Evolutionary conservation across 1,140 invertebrate genomes (phyloP), one percentile per base, ranked within the genome.

Genomic region (Asobara japonica): DNA sequence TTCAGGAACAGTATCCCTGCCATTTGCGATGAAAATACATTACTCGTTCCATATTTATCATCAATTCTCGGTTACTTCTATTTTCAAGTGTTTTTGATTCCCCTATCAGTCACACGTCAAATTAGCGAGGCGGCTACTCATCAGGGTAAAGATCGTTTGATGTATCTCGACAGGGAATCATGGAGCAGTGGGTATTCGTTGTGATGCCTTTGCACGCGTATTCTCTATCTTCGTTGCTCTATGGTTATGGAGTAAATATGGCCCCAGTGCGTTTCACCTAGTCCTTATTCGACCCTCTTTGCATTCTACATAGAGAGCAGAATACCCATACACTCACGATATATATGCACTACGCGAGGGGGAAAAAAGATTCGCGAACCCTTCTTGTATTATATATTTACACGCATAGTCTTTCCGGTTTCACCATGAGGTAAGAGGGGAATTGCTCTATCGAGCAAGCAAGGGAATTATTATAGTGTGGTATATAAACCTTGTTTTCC

Each of bases 371-470:
- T 22, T 56, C 27, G 29, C n/a, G n/a, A n/a, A 60, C 31, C 45
- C 25, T 11, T 56, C 48, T 5, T 45, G 13, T 56, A 48, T 56
- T 56, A 69, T 69, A 31, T 69, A 20, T 33, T 27, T 69, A 60
- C 22, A 69, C 51, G 41, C 51, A 51, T 69, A 45, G 67, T 74
- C 67, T 74, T 69, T 31, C 64, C 30, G 48, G 51, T 25, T 62
- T 18, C 33, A 18, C 31, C 61, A 45, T 67, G 60, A 74, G 18
- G 72, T 36, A 62, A n/a, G 31, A 68, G 71, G 75, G 65, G 76
- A 79, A 79, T 74, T 66, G 75, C 76, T 79, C 76, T 75, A 76
- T 77, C 41, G 73, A 74, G 74, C 76, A 77, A 79, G 79, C 79
- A 79, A 77, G 76, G 45, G 74, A 80, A 78, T 78, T 76, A 78